Evolutionary conservation across 2,797 vertebrate species (phyloP).

Genomic region (Novumbra hubbsi): DNA sequence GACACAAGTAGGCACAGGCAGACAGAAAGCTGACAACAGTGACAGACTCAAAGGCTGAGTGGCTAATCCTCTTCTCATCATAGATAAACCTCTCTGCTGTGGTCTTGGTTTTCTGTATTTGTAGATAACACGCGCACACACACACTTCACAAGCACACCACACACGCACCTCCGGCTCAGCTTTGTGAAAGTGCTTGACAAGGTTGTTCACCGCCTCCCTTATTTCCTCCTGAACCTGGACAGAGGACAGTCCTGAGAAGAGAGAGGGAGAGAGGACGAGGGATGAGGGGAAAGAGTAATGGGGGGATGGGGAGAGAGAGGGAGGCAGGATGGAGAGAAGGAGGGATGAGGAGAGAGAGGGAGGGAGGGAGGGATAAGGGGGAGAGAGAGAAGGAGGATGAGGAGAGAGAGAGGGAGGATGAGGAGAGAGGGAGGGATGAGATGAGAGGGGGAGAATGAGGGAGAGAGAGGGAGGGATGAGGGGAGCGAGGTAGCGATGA

Average conservation of each 20-base stretch:
- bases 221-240: slow-evolving; percentile 94
- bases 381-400: too few relatives aligned
- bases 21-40: slow-evolving; percentile 38
- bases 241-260: slow-evolving; percentile 81
- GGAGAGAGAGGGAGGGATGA: too few relatives aligned
- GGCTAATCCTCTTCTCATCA: slow-evolving; percentile 4
- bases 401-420: too few relatives aligned
- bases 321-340: too few relatives aligned
- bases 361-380: too few relatives aligned
- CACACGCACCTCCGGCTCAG: slow-evolving; percentile 92
- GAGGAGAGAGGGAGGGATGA: too few relatives aligned
- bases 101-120: slow-evolving; percentile 13
- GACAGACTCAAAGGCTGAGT: slow-evolving; percentile 11
- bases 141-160: neutral
- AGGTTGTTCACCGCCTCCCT: slow-evolving; percentile 97
- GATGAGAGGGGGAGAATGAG: too few relatives aligned
- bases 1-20: neutral
- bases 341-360: neutral
- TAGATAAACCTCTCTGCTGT: slow-evolving; percentile 12
- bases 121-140: neutral
- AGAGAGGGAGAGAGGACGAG: neutral
- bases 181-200: slow-evolving; percentile 97
- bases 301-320: slow-evolving; percentile 34
- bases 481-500: slow-evolving; percentile 20
- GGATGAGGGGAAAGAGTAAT: neutral